These are phyloP conservation scores for Verasper variegatus DNA, from an alignment of 2,113 vertebrate species.

Conservation along the genomic window DNA sequence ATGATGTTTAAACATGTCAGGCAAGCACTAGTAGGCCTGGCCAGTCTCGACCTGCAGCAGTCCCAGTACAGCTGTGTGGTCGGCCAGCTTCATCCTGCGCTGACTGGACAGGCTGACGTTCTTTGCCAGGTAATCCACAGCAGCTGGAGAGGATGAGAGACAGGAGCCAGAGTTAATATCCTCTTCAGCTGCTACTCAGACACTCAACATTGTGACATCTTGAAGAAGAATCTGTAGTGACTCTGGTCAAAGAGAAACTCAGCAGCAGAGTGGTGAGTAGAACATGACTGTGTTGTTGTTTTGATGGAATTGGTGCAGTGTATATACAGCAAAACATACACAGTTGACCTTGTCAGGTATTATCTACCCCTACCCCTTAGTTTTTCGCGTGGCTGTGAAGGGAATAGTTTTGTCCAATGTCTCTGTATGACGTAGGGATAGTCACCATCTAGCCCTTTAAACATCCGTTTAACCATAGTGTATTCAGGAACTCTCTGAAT, in stretches of 20 bases:
- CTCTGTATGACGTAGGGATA: too few relatives aligned
- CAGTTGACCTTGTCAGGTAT: too few relatives aligned
- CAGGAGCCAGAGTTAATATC: not conserved
- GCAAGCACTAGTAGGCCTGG: slow-evolving; percentile 89
- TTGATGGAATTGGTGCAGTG: too few relatives aligned
- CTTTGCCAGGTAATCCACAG: slow-evolving; percentile 97
- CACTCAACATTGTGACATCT: not conserved
- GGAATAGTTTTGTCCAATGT: too few relatives aligned
- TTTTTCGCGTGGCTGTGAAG: too few relatives aligned
- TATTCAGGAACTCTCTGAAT: too few relatives aligned
- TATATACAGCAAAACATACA: too few relatives aligned
- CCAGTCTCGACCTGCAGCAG: slow-evolving; percentile 97
- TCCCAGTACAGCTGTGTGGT: slow-evolving; percentile 94
- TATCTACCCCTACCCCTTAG: too few relatives aligned
- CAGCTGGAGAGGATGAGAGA: slow-evolving; percentile 78
- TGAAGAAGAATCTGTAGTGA: not conserved
- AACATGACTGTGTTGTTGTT: too few relatives aligned
- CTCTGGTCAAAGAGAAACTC: not conserved
- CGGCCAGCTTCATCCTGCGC: slow-evolving; percentile 95
- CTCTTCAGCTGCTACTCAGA: not conserved
- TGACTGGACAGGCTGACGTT: slow-evolving; percentile 95
- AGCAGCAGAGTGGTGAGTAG: too few relatives aligned
- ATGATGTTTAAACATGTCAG: slow-evolving; percentile 6
- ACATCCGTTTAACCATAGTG: too few relatives aligned
- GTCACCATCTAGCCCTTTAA: too few relatives aligned